Evolutionary conservation across 37 sponge, comb jelly and placozoan genomes (phyloP).

Genomic region (Beroe forskalii): DNA sequence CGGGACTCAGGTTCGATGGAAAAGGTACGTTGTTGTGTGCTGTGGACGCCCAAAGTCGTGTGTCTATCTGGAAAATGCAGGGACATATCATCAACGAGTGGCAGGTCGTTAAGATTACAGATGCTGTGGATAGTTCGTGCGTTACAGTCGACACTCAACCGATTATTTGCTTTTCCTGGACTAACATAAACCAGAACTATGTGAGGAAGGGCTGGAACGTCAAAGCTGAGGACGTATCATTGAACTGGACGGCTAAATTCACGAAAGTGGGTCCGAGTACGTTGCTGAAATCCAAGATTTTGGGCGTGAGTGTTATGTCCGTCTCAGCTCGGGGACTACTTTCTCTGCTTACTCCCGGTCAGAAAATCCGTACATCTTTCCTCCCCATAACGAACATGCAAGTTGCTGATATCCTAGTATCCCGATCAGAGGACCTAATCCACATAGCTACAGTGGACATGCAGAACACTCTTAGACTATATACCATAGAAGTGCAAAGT

Average conservation of each 20-base stretch:
- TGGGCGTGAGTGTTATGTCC: constrained; percentile 11
- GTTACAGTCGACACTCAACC: constrained; percentile 39
- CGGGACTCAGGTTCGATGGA: constrained; percentile 45
- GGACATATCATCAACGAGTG: constrained; percentile 41
- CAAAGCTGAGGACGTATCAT: constrained; percentile 22
- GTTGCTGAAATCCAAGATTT: constrained; percentile 39
- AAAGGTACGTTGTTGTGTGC: constrained; percentile 30
- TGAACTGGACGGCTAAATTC: constrained; percentile 33
- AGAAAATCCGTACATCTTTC: constrained; percentile 2
- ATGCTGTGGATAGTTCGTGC: background rate
- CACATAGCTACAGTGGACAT: constrained; percentile 37
- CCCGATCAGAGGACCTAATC: background rate
- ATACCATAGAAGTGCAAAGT: background rate
- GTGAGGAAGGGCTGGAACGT: constrained; percentile 22
- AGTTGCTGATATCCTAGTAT: background rate
- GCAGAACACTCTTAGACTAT: constrained; percentile 30
- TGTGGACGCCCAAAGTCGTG: background rate
- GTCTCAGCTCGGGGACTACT: constrained; percentile 48
- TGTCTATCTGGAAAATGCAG: constrained; percentile 51
- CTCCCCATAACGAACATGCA: constrained; percentile 53
- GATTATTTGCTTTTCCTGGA: constrained; percentile 14
- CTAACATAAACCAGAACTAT: constrained; percentile 38
- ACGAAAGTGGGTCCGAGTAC: background rate
- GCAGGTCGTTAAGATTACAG: constrained; percentile 31
- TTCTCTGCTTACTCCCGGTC: constrained; percentile 1